A percentile compares a stretch with the other conserved stretches of the same genome.
phyloP scores from a whole-genome alignment of 2,113 vertebrate genomes.

The Peucedramus taeniatus region DNA sequence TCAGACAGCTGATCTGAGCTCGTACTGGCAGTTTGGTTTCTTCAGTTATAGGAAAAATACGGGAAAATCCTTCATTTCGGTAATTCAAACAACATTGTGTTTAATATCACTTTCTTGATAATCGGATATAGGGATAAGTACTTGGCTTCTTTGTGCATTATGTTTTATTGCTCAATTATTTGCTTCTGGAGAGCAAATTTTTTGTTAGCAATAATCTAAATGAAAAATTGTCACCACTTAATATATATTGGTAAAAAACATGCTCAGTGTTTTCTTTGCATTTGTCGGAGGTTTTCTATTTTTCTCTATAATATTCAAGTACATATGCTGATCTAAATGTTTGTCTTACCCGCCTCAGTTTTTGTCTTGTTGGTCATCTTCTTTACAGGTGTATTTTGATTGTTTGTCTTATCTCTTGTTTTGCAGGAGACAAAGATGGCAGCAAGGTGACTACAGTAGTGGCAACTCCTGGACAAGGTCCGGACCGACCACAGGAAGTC shows the following conservation, averaged over 20 bases:
- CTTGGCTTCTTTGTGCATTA: neutral
- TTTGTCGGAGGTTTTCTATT: neutral
- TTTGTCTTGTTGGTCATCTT: neutral
- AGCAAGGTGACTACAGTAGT: slow-evolving; percentile 98
- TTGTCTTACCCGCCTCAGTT: neutral
- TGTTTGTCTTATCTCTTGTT: neutral
- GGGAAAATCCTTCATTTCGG: neutral
- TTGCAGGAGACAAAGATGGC: slow-evolving; percentile 95
- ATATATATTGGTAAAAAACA: neutral
- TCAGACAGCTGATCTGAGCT: neutral
- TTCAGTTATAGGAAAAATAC: neutral
- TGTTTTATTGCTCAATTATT: neutral
- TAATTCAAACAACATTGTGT: neutral
- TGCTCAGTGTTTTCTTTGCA: neutral
- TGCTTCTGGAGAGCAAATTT: neutral
- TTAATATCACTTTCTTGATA: neutral
- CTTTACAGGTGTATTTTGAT: neutral
- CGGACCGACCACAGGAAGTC: slow-evolving; percentile 97
- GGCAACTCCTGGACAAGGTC: slow-evolving; percentile 96
- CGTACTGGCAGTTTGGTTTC: neutral
- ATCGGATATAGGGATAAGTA: neutral
- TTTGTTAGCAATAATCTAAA: neutral
- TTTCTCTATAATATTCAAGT: neutral
- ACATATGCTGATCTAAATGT: neutral
- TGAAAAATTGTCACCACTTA: neutral